Base-by-base conservation (phyloP, 2,113 vertebrate genomes). In the Lepisosteus oculatus region DNA sequence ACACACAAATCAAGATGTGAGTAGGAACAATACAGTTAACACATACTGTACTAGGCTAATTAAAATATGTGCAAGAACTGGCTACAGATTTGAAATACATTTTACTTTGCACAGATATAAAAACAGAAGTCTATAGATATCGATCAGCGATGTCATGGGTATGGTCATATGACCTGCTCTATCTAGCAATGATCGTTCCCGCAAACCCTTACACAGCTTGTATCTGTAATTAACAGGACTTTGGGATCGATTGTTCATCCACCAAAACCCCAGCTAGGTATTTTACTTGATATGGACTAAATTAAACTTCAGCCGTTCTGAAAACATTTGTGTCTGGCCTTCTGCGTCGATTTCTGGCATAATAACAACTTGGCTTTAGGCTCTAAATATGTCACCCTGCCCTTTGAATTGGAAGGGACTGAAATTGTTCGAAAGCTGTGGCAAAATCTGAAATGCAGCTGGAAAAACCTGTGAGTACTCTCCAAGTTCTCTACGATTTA, bases 321-420 rank as follows among this genome's bases (percentile, higher is more conserved):
- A 15, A 59, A 29, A 42, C 29, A 29, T 29, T 29, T 67, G 65
- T 45, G 45, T 66, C 55, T 61, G 54, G 43, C 61, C 41, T 56
- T 65, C 44, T 59, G 62, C 55, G 61, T 14, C 59, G 59, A 65
- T 70, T 67, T 15, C 15, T 41, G 65, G 47, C 68, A 61, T 65
- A 75, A 13, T 70, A 70, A 66, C 17, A 54, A 69, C 63, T 70
- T 54, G 67, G 54, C 73, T 65, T 75, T 17, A 59, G 54, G 73
- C 63, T 70, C 69, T 75, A 75, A 75, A 70, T 75, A 70, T 75
- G 73, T 66, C 73, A 70, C 67, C 45, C 51, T 69, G 72, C 72
- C 67, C 67, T 74, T 74, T 74, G 69, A 74, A 69, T 69, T 63
- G 55, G 61, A 74, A 70, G 57, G 47, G 61, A 43, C 69, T 70